Evolutionary conservation across 2,113 vertebrate genomes (phyloP).

Genomic region (Epinephelus moara): DNA sequence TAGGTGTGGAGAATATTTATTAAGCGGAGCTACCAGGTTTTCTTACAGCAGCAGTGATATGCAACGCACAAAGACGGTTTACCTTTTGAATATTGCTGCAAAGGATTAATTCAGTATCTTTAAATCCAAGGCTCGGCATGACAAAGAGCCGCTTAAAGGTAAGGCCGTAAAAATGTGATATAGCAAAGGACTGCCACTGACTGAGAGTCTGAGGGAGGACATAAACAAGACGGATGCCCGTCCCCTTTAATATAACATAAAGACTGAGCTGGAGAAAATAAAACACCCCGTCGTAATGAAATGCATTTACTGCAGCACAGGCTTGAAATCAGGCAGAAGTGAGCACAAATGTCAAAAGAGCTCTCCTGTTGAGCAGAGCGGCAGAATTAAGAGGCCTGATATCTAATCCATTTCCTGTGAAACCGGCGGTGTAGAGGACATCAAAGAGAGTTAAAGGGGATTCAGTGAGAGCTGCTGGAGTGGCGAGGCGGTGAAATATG

Average conservation of each 20-base stretch:
- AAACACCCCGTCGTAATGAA: conserved; percentile 84
- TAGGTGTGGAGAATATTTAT: neutral
- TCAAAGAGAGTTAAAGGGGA: conserved; percentile 83
- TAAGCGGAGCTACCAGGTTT: neutral
- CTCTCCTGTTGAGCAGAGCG: conserved; percentile 79
- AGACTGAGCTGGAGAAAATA: conserved; percentile 78
- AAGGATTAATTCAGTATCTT: conserved; percentile 73
- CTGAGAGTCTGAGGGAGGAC: conserved; percentile 76
- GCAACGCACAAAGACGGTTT: conserved; percentile 6
- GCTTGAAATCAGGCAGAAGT: conserved; percentile 80
- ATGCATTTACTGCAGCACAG: conserved; percentile 78
- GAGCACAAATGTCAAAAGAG: conserved; percentile 80
- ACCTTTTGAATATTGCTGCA: conserved; percentile 68
- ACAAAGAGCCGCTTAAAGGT: conserved; percentile 78
- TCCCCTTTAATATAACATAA: conserved; percentile 84
- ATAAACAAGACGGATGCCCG: conserved; percentile 84
- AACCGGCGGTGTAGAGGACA: conserved; percentile 78
- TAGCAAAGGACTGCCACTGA: conserved; percentile 82
- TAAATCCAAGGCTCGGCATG: conserved; percentile 73
- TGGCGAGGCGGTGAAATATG: conserved; percentile 80
- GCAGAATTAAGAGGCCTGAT: conserved; percentile 79
- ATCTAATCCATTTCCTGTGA: conserved; percentile 84
- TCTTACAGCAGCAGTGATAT: conserved; percentile 7
- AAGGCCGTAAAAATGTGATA: conserved; percentile 81
- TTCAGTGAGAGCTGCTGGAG: conserved; percentile 73